These are phyloP conservation scores for Hylaeus anthracinus DNA, from an alignment of 1,140 invertebrate species.

Conservation along the genomic window DNA sequence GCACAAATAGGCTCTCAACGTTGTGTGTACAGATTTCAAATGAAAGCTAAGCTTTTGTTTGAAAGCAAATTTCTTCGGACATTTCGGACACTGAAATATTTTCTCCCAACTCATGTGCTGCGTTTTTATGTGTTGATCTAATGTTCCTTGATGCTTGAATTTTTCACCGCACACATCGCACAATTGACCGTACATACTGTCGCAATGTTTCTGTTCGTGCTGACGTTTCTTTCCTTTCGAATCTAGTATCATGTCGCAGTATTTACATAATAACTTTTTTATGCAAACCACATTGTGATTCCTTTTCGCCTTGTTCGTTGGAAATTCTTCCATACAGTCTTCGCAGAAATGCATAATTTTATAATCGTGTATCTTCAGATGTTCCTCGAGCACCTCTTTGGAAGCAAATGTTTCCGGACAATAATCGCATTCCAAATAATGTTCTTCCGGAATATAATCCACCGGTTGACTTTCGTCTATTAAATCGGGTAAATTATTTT, in stretches of 20 bases:
- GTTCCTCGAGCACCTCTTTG: constrained; percentile 73
- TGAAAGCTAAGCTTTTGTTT: constrained; percentile 79
- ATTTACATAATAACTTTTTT: constrained; percentile 75
- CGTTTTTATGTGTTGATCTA: constrained; percentile 78
- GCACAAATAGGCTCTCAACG: constrained; percentile 75
- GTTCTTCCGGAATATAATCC: constrained; percentile 57
- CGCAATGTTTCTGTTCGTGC: constrained; percentile 80
- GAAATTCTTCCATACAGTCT: constrained; percentile 76
- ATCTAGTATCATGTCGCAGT: constrained; percentile 72
- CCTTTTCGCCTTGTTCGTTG: constrained; percentile 73
- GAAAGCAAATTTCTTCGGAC: constrained; percentile 79
- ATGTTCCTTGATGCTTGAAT: constrained; percentile 78
- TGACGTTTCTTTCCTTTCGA: constrained; percentile 78
- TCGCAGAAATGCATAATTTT: constrained; percentile 77
- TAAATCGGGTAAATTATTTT: constrained; percentile 63
- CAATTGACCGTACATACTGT: constrained; percentile 74
- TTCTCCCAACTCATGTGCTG: constrained; percentile 78
- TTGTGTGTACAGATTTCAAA: constrained; percentile 78
- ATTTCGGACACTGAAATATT: constrained; percentile 77
- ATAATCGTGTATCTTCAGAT: constrained; percentile 75
- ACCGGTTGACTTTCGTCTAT: constrained; percentile 51
- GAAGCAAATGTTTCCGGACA: constrained; percentile 71
- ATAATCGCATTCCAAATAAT: constrained; percentile 76
- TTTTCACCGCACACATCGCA: constrained; percentile 79
- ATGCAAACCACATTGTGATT: constrained; percentile 73